phyloP scores from a whole-genome alignment of 2,113 vertebrate genomes.

The Thinocorus orbignyianus region DNA sequence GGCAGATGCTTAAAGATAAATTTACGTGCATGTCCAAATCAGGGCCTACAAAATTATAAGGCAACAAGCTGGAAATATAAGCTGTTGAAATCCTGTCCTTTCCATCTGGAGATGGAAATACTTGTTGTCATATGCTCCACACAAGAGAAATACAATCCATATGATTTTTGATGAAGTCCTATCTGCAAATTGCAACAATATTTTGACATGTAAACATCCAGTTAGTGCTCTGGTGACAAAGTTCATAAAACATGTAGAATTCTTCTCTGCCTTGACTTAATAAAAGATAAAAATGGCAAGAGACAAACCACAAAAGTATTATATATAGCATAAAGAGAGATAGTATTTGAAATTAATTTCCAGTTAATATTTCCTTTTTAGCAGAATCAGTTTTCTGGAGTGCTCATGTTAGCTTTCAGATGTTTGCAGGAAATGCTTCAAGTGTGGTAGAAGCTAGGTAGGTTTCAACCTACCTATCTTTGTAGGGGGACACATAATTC shows the following conservation, averaged over 20 bases:
- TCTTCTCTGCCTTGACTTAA: not conserved
- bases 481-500: not conserved
- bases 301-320: not conserved
- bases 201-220: not conserved
- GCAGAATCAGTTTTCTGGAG: not conserved
- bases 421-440: not conserved
- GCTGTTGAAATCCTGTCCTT: not conserved
- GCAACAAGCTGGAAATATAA: not conserved
- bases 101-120: not conserved
- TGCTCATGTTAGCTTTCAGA: not conserved
- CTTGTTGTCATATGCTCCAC: not conserved
- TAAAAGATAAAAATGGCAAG: not conserved
- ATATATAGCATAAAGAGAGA: not conserved
- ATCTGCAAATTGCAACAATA: not conserved
- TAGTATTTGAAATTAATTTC: not conserved
- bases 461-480: not conserved
- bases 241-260: not conserved
- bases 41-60: not conserved
- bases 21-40: not conserved
- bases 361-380: not conserved
- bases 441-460: not conserved
- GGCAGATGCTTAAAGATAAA: slow-evolving; percentile 27
- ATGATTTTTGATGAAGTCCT: not conserved
- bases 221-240: not conserved
- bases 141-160: not conserved